A percentile compares a stretch with the other conserved stretches of the same genome.
Conservation (phyloP, 1,140 invertebrate genomes). For the Drosophila pandora region DNA sequence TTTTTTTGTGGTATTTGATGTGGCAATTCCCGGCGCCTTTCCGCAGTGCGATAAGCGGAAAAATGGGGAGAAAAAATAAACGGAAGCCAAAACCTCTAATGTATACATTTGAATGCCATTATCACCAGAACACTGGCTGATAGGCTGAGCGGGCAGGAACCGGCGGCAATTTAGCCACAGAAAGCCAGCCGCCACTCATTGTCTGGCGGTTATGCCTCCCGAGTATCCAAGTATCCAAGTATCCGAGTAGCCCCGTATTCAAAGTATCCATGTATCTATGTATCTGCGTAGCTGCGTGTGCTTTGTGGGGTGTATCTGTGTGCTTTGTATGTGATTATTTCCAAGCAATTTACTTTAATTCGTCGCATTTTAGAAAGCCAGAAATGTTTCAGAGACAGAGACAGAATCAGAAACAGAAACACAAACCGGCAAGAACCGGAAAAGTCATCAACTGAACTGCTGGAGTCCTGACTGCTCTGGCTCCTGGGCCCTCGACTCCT, state of each 20-base stretch:
- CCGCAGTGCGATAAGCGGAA: conserved; percentile 48
- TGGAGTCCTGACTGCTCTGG: conserved; percentile 12
- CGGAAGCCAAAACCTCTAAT: conserved; percentile 55
- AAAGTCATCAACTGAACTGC: conserved; percentile 50
- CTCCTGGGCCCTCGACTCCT: neutral
- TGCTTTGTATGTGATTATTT: conserved; percentile 58
- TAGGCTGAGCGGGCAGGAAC: conserved; percentile 47
- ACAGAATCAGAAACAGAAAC: neutral
- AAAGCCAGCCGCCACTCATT: conserved; percentile 64
- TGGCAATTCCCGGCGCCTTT: conserved; percentile 71
- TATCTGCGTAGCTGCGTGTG: conserved; percentile 6
- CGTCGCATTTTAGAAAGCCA: conserved; percentile 64
- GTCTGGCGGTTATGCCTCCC: conserved; percentile 50
- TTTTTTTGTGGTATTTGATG: conserved; percentile 55
- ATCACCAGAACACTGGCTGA: conserved; percentile 58
- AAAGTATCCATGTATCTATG: conserved; percentile 6
- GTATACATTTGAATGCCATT: conserved; percentile 81
- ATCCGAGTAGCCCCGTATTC: neutral
- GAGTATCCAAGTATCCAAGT: conserved; percentile 7
- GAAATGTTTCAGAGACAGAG: conserved; percentile 48
- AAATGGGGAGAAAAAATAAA: conserved; percentile 23
- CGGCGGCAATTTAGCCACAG: conserved; percentile 47
- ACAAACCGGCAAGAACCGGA: neutral
- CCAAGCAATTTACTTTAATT: conserved; percentile 82
- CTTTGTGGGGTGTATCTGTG: conserved; percentile 13